phyloP scores from a whole-genome alignment of 2,888 invertebrate genomes.

The Cheilosia soror region DNA sequence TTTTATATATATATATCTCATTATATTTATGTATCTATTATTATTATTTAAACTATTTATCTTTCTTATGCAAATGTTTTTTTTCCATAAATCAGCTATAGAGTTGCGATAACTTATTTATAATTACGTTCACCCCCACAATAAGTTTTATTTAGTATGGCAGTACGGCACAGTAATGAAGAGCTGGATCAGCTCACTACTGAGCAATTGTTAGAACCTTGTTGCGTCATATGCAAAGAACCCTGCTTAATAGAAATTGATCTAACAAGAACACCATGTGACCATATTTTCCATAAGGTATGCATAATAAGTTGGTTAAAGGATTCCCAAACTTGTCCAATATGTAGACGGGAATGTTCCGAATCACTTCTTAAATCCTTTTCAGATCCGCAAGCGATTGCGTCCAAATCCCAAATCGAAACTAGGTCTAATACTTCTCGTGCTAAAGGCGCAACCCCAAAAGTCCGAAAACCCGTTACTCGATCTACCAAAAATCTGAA shows the following conservation, averaged over 20 bases:
- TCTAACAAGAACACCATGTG: background rate
- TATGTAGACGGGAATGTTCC: background rate
- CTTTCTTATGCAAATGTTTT: too few species aligned
- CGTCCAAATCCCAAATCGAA: background rate
- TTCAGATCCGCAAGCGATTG: background rate
- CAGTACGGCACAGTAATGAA: too few species aligned
- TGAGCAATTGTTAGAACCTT: background rate
- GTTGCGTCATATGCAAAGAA: background rate
- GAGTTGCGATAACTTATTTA: too few species aligned
- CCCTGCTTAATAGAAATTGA: background rate
- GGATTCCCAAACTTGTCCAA: background rate
- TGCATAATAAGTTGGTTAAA: too few species aligned
- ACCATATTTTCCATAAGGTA: too few species aligned
- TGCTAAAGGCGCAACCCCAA: background rate
- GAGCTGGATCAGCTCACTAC: background rate
- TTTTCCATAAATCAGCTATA: too few species aligned
- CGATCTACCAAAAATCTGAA: background rate
- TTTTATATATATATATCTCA: too few species aligned
- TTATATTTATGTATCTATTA: too few species aligned
- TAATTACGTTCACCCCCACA: too few species aligned
- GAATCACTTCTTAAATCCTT: background rate
- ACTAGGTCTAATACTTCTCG: background rate
- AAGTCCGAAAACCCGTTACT: background rate
- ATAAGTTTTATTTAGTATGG: too few species aligned
- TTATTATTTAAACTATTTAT: too few species aligned